Base-by-base conservation (phyloP, 2,888 invertebrate genomes). In the Sthenelais limicola region DNA sequence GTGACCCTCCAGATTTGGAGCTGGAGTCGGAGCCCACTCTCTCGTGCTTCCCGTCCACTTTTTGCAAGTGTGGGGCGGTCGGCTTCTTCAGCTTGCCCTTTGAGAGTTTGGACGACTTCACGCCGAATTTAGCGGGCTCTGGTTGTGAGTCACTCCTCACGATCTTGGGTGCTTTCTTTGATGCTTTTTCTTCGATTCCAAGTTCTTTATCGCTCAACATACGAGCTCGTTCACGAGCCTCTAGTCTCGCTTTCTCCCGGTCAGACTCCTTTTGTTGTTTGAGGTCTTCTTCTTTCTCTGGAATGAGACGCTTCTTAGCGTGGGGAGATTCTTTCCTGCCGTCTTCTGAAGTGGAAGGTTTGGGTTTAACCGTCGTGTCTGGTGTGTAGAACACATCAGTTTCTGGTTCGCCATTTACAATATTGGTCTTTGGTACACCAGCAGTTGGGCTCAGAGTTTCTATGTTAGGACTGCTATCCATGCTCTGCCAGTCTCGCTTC, bases 201-300 rank as follows among this genome's bases (percentile, higher is more conserved):
- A 93, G 86, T 82, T 94, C 93, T 77, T 92, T 92, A 83, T 94
- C 93, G 73, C 92, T 92, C 85, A 92, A 92, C 30, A 92, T 86
- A 58, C 92, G 90, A 9, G 92, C 92, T 66, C 92, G 89, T 26
- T 91, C 91, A 71, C 93, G 88, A 0, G 91, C 91, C 30, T 91
- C 91, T 76, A 91, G 91, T 30, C 88, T 79, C 56, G 81, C 80
- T 66, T 81, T 82, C 56, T 80, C 82, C 62, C 77, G 77, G n/a
- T 67, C 71, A 21, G 66, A 52, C n/a, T 66, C 70, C 33, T 54
- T 70, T n/a, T 51, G 78, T 78, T 72, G 78, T 84, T 78, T 77
- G 79, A 69, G 78, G 77, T 49, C 49, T 26, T 38, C 48, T 48
- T 24, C 12, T 7, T 12, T 62, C 18, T 7, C 35, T 26, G 68